Base-by-base conservation (phyloP, 2,113 vertebrate species). In the Lucifuga dentata region DNA sequence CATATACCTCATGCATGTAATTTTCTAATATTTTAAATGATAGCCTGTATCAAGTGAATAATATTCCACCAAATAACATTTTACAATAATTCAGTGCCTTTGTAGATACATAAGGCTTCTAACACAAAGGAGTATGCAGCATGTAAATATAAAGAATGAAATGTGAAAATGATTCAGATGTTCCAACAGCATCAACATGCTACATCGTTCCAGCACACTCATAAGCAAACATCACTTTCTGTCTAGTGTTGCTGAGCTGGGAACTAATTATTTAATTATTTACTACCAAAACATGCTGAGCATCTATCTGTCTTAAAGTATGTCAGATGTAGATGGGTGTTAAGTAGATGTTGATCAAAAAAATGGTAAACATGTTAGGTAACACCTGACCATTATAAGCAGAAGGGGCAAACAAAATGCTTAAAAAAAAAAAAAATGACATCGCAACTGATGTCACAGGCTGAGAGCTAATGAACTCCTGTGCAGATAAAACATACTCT, bases 191-290 rank as follows among this genome's bases (percentile, higher is more conserved):
- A 67, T 40, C 52, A 55, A 78, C 61, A 67, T 41, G 55, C 59
- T 39, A 67, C 53, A 81, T 69, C 68, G 57, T 45, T 64, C 64
- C 58, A 57, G 49, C 80, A 63, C 66, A 40, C 58, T 52, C 51
- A 51, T 56, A 57, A 63, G 70, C 73, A 83, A 87, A 86, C 79
- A 80, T 67, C 62, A 26, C 35, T 15, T 48, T 81, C 62, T 57
- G 68, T 77, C 66, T 60, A 23, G 15, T 53, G 77, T 52, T 68
- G 74, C 83, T 56, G 85, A 72, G 80, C 86, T 73, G 67, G 61
- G 64, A 83, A 74, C 85, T 91, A 77, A 91, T 91, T 91, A 90
- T 88, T 78, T 80, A 78, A 60, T n/a, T n/a, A n/a, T n/a, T n/a
- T n/a, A n/a, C 68, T 38, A 65, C 72, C 67, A 60, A n/a, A 60